These are phyloP conservation scores for Miichthys miiuy DNA, from an alignment of 2,797 vertebrate genomes.

Conservation along the genomic window DNA sequence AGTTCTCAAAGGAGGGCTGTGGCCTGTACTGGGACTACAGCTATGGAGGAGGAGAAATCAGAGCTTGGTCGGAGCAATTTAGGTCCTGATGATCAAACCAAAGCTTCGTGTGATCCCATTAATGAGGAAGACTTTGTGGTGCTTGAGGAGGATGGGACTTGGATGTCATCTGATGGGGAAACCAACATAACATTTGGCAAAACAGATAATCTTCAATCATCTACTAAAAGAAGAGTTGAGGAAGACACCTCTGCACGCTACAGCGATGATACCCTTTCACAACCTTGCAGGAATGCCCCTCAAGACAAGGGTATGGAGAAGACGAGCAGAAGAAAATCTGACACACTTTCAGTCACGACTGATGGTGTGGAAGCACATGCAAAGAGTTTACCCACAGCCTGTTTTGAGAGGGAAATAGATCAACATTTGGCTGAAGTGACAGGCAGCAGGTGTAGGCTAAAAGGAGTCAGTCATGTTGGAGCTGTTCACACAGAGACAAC, in stretches of 20 bases:
- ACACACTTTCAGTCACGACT: conserved; percentile 17
- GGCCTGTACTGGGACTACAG: conserved; percentile 47
- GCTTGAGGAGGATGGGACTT: conserved; percentile 66
- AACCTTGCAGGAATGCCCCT: conserved; percentile 23
- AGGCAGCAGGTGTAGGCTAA: conserved; percentile 78
- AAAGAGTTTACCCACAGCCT: conserved; percentile 37
- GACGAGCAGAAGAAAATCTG: conserved; percentile 37
- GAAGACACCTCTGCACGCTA: conserved; percentile 16
- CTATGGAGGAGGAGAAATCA: conserved; percentile 68
- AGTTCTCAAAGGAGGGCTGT: conserved; percentile 28
- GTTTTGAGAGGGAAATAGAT: conserved; percentile 55
- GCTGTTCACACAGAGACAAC: conserved; percentile 56
- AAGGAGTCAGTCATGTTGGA: conserved; percentile 61
- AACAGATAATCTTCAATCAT: conserved; percentile 21
- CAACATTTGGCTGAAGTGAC: conserved; percentile 74
- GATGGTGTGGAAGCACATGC: conserved; percentile 29
- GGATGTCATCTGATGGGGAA: conserved; percentile 47
- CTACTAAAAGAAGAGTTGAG: conserved; percentile 13
- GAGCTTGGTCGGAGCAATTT: conserved; percentile 17
- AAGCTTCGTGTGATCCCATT: conserved; percentile 34
- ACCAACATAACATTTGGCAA: conserved; percentile 5
- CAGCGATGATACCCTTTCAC: neutral
- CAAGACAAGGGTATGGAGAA: conserved; percentile 25
- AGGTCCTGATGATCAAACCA: conserved; percentile 26
- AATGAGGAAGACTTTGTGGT: conserved; percentile 76